A percentile compares a stretch with the other conserved stretches of the same genome.
Conservation (phyloP, 2,113 vertebrate genomes). For the Promerops cafer region DNA sequence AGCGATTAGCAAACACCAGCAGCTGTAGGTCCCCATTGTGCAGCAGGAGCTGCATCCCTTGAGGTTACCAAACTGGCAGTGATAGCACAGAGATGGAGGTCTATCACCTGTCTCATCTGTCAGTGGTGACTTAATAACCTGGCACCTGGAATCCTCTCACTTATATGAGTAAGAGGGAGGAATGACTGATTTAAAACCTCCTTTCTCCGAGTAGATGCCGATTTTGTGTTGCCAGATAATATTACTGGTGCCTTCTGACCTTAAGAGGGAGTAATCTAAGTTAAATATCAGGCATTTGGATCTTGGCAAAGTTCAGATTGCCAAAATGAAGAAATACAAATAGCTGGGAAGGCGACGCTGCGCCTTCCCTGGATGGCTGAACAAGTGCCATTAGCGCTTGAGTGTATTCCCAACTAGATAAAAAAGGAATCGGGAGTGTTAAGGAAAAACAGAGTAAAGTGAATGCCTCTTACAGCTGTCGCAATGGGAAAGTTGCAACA, state of each 20-base stretch:
- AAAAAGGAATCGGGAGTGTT: slow-evolving; percentile 57
- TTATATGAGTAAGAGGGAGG: background rate
- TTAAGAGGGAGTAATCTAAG: slow-evolving; percentile 1
- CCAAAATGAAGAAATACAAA: slow-evolving; percentile 47
- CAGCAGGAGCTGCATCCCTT: background rate
- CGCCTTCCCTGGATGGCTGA: slow-evolving; percentile 42
- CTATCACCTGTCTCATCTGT: slow-evolving; percentile 34
- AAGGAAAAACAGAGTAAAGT: slow-evolving; percentile 59
- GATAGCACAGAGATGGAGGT: background rate
- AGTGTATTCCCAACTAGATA: slow-evolving; percentile 51
- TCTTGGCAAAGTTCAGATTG: slow-evolving; percentile 47
- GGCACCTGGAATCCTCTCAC: background rate
- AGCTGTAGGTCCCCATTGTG: background rate
- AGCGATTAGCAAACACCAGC: background rate
- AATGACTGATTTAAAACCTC: slow-evolving; percentile 49
- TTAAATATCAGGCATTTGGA: slow-evolving; percentile 46
- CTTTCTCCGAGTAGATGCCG: background rate
- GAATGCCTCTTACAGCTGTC: slow-evolving; percentile 58
- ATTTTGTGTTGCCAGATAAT: background rate
- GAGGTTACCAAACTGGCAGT: background rate
- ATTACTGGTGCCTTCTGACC: slow-evolving; percentile 38
- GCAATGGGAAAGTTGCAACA: slow-evolving; percentile 62
- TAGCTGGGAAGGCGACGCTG: background rate
- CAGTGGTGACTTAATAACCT: slow-evolving; percentile 20
- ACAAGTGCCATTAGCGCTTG: slow-evolving; percentile 53